A percentile compares a stretch with the other conserved stretches of the same genome.
phyloP scores from a whole-genome alignment of 2,113 vertebrate genomes.

The Oncorhynchus masou region DNA sequence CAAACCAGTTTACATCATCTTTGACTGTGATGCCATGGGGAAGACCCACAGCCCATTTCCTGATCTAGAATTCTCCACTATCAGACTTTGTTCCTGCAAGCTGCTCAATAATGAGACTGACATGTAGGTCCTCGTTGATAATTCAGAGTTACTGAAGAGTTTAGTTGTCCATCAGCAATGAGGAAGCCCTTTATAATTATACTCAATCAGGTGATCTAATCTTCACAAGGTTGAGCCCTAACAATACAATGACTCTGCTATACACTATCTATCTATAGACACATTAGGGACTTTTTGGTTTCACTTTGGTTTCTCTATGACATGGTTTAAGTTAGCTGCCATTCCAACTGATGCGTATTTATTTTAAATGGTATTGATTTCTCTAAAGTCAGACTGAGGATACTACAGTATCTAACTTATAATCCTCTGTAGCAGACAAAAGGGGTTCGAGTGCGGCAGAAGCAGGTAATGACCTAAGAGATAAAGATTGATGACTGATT shows the following conservation, averaged over 20 bases:
- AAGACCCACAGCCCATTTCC: constrained; percentile 1
- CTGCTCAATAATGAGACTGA: constrained; percentile 61
- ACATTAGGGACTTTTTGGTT: too few relatives aligned
- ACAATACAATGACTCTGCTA: too few relatives aligned
- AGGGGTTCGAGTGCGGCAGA: not conserved
- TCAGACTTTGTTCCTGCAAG: constrained; percentile 46
- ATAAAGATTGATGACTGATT: constrained; percentile 55
- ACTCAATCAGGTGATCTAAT: not conserved
- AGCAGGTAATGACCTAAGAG: constrained; percentile 32
- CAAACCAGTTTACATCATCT: not conserved
- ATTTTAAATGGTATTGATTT: too few relatives aligned
- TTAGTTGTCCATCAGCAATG: not conserved
- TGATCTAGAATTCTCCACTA: constrained; percentile 5
- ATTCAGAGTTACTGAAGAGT: constrained; percentile 52
- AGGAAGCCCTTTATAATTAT: not conserved
- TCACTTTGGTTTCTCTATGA: too few relatives aligned
- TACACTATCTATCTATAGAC: too few relatives aligned
- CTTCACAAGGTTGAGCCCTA: not conserved
- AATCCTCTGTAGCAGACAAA: not conserved
- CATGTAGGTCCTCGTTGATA: constrained; percentile 63
- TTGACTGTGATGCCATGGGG: not conserved
- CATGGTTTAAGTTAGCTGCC: too few relatives aligned
- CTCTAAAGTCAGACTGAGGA: too few relatives aligned
- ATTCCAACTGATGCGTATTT: too few relatives aligned
- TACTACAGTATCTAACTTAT: too few relatives aligned